Evolutionary conservation across 2,888 invertebrate genomes (phyloP).

Genomic region (Pollenia labialis): DNA sequence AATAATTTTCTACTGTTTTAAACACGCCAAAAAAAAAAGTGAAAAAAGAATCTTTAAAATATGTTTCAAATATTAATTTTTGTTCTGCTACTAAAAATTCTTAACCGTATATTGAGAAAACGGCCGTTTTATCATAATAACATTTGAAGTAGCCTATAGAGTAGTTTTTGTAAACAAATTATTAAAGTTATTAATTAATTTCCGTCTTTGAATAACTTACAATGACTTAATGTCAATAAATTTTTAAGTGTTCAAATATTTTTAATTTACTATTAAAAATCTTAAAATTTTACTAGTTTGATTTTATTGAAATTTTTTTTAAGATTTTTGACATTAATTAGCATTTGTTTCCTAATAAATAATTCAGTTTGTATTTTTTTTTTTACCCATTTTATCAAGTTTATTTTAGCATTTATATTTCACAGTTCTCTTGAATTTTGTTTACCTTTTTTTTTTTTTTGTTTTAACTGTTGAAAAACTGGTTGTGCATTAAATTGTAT

Average conservation of each 20-base stretch:
- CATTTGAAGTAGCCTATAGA: background rate
- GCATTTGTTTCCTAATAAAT: background rate
- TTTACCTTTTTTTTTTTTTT: conserved; percentile 5
- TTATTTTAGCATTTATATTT: background rate
- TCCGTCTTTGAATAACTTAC: background rate
- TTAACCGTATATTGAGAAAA: background rate
- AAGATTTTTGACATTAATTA: background rate
- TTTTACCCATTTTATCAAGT: conserved; percentile 10
- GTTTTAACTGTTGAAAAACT: background rate
- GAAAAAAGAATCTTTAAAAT: too few species aligned
- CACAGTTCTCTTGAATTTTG: conserved; percentile 10
- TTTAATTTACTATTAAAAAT: too few species aligned
- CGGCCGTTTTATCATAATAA: background rate
- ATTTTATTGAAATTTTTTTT: background rate
- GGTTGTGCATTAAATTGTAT: conserved; percentile 30
- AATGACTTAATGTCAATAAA: background rate
- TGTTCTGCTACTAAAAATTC: background rate
- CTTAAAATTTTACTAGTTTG: background rate
- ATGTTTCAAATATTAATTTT: too few species aligned
- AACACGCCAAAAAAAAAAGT: too few species aligned
- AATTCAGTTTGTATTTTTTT: background rate
- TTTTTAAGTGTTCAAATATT: background rate
- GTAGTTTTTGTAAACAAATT: background rate
- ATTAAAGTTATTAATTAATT: background rate
- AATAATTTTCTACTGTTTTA: too few species aligned